These are phyloP conservation scores for Aramus guarauna DNA, from an alignment of 2,113 vertebrate genomes.

Conservation along the genomic window DNA sequence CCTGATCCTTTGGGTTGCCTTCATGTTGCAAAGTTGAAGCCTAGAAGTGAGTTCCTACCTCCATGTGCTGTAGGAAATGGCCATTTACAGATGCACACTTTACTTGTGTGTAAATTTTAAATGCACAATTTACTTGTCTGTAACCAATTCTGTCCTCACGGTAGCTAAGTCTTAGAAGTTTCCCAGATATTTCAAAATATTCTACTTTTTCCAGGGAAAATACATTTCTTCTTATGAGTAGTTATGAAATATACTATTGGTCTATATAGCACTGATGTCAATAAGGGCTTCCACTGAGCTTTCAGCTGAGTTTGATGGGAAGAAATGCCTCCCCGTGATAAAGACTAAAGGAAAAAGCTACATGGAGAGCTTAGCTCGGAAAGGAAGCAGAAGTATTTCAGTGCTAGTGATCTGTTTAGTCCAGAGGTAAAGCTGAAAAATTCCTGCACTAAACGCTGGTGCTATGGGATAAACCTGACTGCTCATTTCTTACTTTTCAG, in stretches of 20 bases:
- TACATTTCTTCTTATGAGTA: not conserved
- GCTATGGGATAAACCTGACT: not conserved
- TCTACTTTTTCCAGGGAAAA: not conserved
- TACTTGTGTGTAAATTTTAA: not conserved
- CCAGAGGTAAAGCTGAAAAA: not conserved
- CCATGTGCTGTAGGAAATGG: not conserved
- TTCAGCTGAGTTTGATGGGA: not conserved
- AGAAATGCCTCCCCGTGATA: not conserved
- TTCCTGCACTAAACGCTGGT: not conserved
- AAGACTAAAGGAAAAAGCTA: not conserved
- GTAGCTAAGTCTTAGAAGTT: not conserved
- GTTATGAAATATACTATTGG: not conserved
- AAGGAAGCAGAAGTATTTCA: not conserved
- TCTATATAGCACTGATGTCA: not conserved
- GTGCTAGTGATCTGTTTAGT: not conserved
- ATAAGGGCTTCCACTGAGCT: not conserved
- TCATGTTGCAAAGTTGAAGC: not conserved
- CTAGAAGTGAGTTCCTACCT: not conserved
- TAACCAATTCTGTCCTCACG: rapidly evolving
- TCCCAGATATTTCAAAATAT: not conserved
- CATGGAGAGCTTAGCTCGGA: rapidly evolving
- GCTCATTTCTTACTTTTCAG: not conserved
- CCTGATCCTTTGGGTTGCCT: not conserved
- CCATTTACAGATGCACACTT: not conserved
- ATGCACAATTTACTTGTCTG: not conserved